phyloP scores from a whole-genome alignment of 2,888 invertebrate genomes.

The Capitulum mitella region DNA sequence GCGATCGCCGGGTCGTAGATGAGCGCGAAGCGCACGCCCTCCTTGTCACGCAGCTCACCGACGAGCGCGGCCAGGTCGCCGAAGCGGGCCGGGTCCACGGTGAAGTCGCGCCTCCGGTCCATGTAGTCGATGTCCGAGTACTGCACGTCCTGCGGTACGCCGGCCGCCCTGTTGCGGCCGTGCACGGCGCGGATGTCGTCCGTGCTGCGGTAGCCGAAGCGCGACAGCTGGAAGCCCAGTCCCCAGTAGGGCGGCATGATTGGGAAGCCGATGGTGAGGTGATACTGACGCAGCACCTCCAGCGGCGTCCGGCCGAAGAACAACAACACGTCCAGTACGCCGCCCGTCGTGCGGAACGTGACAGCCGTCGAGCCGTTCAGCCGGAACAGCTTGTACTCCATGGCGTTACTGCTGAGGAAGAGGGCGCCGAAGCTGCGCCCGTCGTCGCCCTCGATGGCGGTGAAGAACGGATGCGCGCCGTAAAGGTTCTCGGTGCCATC shows the following conservation, averaged over 20 bases:
- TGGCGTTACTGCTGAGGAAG: constrained; percentile 35
- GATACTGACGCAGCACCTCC: constrained; percentile 40
- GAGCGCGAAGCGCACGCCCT: constrained; percentile 36
- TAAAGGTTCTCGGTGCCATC: constrained; percentile 32
- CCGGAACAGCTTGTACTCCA: constrained; percentile 32
- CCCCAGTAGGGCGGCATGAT: constrained; percentile 82
- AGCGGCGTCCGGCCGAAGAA: constrained; percentile 67
- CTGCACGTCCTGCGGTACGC: constrained; percentile 64
- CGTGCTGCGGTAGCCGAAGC: constrained; percentile 60
- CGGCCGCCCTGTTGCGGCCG: constrained; percentile 60
- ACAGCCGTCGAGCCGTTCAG: constrained; percentile 54
- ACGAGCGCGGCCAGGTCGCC: constrained; percentile 38
- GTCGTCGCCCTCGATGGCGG: constrained; percentile 33
- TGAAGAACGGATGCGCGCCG: constrained; percentile 36
- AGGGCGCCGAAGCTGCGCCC: constrained; percentile 34
- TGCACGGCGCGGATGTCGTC: constrained; percentile 58
- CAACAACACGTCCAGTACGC: constrained; percentile 69
- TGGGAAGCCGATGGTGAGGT: constrained; percentile 60
- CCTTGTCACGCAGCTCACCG: constrained; percentile 36
- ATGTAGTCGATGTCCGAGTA: constrained; percentile 46
- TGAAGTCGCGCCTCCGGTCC: constrained; percentile 43
- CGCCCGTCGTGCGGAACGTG: constrained; percentile 74
- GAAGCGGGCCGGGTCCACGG: constrained; percentile 38
- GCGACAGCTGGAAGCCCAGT: constrained; percentile 39
- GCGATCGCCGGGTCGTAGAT: constrained; percentile 37